Evolutionary conservation across 2,888 invertebrate genomes (phyloP).

Genomic region (Aspidiotus rigidus): DNA sequence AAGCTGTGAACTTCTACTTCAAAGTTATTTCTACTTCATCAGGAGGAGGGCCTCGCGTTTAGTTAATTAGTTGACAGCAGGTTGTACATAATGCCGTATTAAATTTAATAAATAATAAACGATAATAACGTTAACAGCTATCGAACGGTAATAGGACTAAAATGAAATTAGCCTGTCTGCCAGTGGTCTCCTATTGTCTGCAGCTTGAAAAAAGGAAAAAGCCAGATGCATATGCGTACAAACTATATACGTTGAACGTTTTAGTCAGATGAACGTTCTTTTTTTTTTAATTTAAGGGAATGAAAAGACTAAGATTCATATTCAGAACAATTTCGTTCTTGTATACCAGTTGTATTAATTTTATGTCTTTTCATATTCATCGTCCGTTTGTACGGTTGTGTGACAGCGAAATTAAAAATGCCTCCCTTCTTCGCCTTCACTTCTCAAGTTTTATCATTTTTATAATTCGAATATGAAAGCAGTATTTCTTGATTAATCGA

Average conservation of each 20-base stretch:
- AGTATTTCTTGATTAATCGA: too few species aligned
- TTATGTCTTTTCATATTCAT: background rate
- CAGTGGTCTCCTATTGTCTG: conserved; percentile 14
- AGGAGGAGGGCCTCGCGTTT: conserved; percentile 6
- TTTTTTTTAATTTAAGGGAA: background rate
- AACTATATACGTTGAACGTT: conserved; percentile 3
- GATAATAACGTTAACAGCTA: conserved; percentile 17
- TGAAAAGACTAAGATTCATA: conserved; percentile 1
- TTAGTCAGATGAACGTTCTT: conserved; percentile 11
- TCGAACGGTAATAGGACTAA: conserved; percentile 14
- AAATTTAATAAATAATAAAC: conserved; percentile 16
- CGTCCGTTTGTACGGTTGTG: too few species aligned
- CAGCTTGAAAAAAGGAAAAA: conserved; percentile 1
- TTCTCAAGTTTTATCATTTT: too few species aligned
- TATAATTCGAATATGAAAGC: too few species aligned
- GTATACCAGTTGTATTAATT: background rate
- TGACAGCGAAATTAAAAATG: too few species aligned
- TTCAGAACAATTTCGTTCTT: too few species aligned
- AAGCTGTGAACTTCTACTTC: background rate
- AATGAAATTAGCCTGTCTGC: conserved; percentile 18
- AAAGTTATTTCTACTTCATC: conserved; percentile 14
- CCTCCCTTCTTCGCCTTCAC: too few species aligned
- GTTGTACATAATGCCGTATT: conserved; percentile 15
- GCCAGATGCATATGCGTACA: background rate
- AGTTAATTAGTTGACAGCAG: conserved; percentile 18